Conservation (phyloP, 2,797 vertebrate species). For the Monodelphis domestica region DNA sequence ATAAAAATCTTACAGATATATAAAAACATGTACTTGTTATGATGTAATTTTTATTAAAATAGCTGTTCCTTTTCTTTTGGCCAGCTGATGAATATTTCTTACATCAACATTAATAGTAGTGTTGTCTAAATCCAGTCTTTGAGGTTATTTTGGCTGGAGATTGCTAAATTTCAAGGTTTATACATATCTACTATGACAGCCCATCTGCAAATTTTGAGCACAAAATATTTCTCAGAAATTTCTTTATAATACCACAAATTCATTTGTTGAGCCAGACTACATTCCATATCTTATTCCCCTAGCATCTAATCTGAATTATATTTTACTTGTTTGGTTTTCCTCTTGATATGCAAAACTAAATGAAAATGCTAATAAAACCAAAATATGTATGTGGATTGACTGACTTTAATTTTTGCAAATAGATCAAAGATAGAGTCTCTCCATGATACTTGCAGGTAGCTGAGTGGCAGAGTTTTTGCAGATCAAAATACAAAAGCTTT, state of each 20-base stretch:
- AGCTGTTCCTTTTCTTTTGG: slow-evolving; percentile 39
- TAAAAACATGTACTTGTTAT: slow-evolving; percentile 52
- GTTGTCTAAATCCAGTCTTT: slow-evolving; percentile 22
- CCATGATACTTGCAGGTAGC: background rate
- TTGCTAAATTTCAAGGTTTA: slow-evolving; percentile 35
- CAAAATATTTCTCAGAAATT: slow-evolving; percentile 28
- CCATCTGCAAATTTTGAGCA: slow-evolving; percentile 46
- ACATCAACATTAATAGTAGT: background rate
- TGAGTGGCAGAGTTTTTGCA: background rate
- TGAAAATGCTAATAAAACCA: background rate
- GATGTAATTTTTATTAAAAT: slow-evolving; percentile 39
- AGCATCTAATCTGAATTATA: background rate
- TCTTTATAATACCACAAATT: slow-evolving; percentile 8
- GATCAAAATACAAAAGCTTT: background rate
- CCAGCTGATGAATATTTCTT: slow-evolving; percentile 36
- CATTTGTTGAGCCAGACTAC: background rate
- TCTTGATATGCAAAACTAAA: background rate
- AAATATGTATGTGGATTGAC: background rate
- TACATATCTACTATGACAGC: slow-evolving; percentile 24
- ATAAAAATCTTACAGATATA: slow-evolving; percentile 67
- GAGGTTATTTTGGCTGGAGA: slow-evolving; percentile 52
- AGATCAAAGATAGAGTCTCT: slow-evolving; percentile 10
- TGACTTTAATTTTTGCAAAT: background rate
- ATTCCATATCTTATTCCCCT: slow-evolving; percentile 16
- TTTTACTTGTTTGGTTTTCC: background rate